Evolutionary conservation across 2,113 vertebrate species (phyloP), one percentile per base, ranked within the genome.

Genomic region (Cyanocitta stelleri): DNA sequence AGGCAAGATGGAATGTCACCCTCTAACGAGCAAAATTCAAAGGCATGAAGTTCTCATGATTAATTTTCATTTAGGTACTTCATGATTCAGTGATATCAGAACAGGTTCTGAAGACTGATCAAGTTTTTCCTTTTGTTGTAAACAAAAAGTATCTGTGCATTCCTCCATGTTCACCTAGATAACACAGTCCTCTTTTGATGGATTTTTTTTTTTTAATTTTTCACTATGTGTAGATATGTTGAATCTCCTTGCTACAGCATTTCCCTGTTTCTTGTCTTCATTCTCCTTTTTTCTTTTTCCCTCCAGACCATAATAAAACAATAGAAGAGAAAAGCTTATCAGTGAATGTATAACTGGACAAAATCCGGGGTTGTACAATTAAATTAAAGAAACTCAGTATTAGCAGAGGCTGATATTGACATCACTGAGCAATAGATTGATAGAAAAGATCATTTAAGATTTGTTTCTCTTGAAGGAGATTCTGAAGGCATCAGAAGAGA

Each of bases 281-380:
- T 62, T 75, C 41, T n/a, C 20, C 3, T 14, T 67, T 18, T 78
- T 20, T 16, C 51, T 13, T 18, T 58, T 67, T 75, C 7, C 3
- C 7, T 64, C 24, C 21, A 64, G 16, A 20, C 2, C 10, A 19
- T 33, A 30, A 37, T 18, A 72, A 75, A 35, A 48, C 18, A 67
- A 22, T 5, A 72, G 21, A 20, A 79, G 20, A 58, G 2, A 80
- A 54, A 87, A 61, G 0, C 15, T 85, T 46, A 35, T 23, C 9
- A 35, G 1, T 55, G 6, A 71, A 30, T 20, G 17, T 6, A 35
- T 0, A 2, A 49, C 0, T 1, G 6, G 35, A 35, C 4, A 91
- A 58, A 69, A 66, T 44, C 3, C 24, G 3, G 26, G 6, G 21
- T 8, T 77, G 17, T 20, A 56, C 4, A n/a, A 71, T 21, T 22